These are phyloP conservation scores for Pagetopsis macropterus DNA, from an alignment of 2,797 vertebrate genomes.

Conservation along the genomic window DNA sequence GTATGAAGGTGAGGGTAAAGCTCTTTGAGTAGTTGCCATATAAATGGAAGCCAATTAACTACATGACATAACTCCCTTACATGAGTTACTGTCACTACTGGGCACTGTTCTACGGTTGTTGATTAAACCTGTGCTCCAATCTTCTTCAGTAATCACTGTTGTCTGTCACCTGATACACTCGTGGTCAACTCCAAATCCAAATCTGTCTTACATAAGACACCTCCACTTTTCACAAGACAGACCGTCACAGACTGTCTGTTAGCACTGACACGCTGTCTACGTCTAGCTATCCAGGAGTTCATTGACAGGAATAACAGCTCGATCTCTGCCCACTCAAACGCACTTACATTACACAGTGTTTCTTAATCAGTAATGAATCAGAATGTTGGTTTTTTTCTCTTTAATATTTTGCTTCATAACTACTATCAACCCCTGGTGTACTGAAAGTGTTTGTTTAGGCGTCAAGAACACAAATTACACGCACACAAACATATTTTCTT, in stretches of 20 bases:
- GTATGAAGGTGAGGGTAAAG: too few relatives aligned
- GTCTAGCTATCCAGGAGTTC: not conserved
- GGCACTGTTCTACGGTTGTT: constrained; percentile 31
- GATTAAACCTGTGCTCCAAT: constrained; percentile 33
- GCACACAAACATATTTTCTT: not conserved
- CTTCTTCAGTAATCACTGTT: constrained; percentile 32
- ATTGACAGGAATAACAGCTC: constrained; percentile 9
- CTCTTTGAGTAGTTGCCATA: too few relatives aligned
- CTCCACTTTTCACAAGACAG: constrained; percentile 21
- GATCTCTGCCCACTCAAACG: constrained; percentile 11
- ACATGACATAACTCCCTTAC: constrained; percentile 27
- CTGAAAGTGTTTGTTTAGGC: not conserved
- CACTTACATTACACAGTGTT: constrained; percentile 1
- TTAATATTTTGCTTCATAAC: not conserved
- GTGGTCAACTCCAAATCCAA: constrained; percentile 32
- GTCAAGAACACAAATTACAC: not conserved
- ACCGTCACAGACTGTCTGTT: constrained; percentile 6
- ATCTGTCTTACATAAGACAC: constrained; percentile 43
- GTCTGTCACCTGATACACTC: constrained; percentile 11
- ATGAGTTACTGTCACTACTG: constrained; percentile 33
- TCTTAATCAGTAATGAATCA: constrained; percentile 3
- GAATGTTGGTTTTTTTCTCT: not conserved
- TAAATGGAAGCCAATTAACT: not conserved
- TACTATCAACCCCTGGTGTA: not conserved
- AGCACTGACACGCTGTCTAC: not conserved